phyloP scores from a whole-genome alignment of 1,140 invertebrate genomes.

The Saccostrea glomerata region DNA sequence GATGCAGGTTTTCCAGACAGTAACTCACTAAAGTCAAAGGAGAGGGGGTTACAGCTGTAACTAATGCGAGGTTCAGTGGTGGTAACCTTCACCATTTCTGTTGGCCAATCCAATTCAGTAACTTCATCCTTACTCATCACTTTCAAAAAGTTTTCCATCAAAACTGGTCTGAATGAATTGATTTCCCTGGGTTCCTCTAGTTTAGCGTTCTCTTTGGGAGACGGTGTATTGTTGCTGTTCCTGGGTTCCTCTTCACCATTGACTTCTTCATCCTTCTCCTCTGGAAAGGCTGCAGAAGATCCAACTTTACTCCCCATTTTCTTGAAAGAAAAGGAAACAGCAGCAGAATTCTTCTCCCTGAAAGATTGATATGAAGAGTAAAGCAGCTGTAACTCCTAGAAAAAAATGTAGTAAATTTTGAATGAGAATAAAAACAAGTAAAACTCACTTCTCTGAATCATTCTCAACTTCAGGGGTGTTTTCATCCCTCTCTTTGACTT shows the following conservation, averaged over 20 bases:
- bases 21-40: conserved; percentile 69
- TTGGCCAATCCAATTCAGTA: conserved; percentile 70
- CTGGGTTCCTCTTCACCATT: neutral
- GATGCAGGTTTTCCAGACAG: conserved; percentile 53
- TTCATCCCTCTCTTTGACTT: neutral
- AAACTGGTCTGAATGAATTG: neutral
- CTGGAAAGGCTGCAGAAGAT: conserved; percentile 19
- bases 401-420: neutral
- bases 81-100: conserved; percentile 70
- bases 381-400: neutral
- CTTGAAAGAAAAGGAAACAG: conserved; percentile 34
- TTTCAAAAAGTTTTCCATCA: conserved; percentile 61
- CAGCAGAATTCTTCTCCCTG: conserved; percentile 18
- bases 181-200: neutral
- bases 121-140: conserved; percentile 69
- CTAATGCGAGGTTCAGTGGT: conserved; percentile 61
- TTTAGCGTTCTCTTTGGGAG: neutral
- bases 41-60: conserved; percentile 72
- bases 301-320: conserved; percentile 23
- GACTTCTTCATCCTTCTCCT: conserved; percentile 1
- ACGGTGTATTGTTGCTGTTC: neutral
- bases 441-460: neutral
- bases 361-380: neutral
- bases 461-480: neutral
- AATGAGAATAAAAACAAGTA: neutral